Evolutionary conservation across 2,113 vertebrate genomes (phyloP), one percentile per base, ranked within the genome.

Genomic region (Gavia stellata): DNA sequence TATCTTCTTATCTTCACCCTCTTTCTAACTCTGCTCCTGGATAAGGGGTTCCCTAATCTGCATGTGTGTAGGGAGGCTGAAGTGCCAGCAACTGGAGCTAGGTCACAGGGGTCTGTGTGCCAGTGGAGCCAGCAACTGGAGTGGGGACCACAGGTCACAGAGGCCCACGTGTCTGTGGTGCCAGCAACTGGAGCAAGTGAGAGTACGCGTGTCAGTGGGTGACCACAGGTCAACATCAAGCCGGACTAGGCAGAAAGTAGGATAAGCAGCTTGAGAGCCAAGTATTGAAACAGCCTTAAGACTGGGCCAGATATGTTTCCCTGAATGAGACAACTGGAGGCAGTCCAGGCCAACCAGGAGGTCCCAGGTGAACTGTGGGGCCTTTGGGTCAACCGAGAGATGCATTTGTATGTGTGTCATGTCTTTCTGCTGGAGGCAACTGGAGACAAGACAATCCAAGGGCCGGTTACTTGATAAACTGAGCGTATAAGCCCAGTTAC

Each of bases 391-490:
- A 61, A 49, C 31, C 1, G 8, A 55, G 61, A 65, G 33, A 36
- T 12, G 17, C 12, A 2, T 31, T 7, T 58, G 14, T n/a, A 42
- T 1, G 7, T 3, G 33, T 38, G 9, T 12, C 0, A 0, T 33
- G 15, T 36, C 47, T 26, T 62, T 58, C 28, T 42, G 50, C 53
- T 58, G 38, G 36, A 63, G 26, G 33, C 38, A 53, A 40, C 31
- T 4, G 24, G 26, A 67, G 21, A 62, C 34, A 16, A 65, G 36
- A 52, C 29, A 72, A 47, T 33, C 44, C 44, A 14, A 7, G 52
- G 26, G n/a, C 17, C 44, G 53, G 24, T 12, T 52, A 38, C 19
- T 33, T 24, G 20, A 71, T n/a, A 59, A 59, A n/a, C 52, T 72
- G 59, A 47, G 45, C 1, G 0, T 29, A 23, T 16, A 36, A 62